Percentiles rank a stretch among this genome's conserved stretches.
Conservation (phyloP, 2,113 vertebrate genomes). For the Setophaga coronata region DNA sequence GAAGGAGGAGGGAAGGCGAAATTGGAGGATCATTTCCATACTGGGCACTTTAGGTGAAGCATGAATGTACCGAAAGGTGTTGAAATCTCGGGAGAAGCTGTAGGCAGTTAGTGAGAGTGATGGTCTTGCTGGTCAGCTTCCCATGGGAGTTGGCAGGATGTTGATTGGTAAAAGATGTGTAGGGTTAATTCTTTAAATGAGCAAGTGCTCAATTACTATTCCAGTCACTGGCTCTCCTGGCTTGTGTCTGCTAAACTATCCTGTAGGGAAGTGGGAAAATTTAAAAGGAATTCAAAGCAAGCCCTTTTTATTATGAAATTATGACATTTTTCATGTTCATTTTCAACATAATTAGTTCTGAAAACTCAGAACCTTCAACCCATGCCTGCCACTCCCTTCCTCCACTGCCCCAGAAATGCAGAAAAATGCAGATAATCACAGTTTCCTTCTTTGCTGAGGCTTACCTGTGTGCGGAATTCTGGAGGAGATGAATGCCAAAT, state of each 20-base stretch:
- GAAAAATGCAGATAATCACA: not conserved
- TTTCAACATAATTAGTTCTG: not conserved
- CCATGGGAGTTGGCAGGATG: not conserved
- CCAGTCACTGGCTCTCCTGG: not conserved
- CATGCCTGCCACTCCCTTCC: not conserved
- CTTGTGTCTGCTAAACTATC: not conserved
- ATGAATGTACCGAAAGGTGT: not conserved
- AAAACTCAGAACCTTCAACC: not conserved
- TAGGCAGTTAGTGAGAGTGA: slow-evolving; percentile 20
- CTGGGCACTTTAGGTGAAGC: not conserved
- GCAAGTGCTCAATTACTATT: not conserved
- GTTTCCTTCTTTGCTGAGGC: not conserved
- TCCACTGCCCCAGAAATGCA: not conserved
- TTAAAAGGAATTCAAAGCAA: not conserved
- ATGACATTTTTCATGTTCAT: not conserved
- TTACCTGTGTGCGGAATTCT: not conserved
- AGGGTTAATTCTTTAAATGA: not conserved
- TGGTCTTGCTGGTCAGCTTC: slow-evolving; percentile 20
- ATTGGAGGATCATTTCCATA: not conserved
- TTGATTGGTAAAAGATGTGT: not conserved
- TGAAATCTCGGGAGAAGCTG: slow-evolving; percentile 32
- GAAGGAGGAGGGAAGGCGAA: not conserved
- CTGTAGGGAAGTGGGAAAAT: not conserved
- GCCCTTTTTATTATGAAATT: not conserved
- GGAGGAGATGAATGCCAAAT: not conserved